These are phyloP conservation scores for Dasyprocta punctata DNA, from an alignment of 2,113 vertebrate species.

Conservation along the genomic window DNA sequence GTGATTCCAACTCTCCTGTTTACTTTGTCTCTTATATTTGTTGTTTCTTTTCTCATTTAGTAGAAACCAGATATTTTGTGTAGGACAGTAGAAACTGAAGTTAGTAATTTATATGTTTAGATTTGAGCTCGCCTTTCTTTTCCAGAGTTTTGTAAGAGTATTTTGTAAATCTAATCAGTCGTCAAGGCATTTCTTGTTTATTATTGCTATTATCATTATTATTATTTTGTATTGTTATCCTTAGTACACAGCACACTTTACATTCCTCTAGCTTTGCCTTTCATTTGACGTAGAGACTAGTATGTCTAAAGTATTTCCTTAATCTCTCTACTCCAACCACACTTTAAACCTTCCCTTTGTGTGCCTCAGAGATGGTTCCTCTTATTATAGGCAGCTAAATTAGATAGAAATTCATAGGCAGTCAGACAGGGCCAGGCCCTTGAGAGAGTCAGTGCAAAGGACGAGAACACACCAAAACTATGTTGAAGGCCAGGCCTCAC, in stretches of 20 bases:
- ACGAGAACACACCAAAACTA: not conserved
- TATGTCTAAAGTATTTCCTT: not conserved
- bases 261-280: not conserved
- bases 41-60: not conserved
- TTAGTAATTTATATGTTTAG: not conserved
- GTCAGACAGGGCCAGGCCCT: not conserved
- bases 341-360: not conserved
- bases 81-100: not conserved
- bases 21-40: not conserved
- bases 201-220: not conserved
- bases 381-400: not conserved
- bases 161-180: not conserved
- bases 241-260: not conserved
- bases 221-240: not conserved
- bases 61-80: not conserved
- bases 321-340: not conserved
- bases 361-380: not conserved
- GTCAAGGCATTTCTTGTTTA: not conserved
- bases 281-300: not conserved
- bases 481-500: not conserved
- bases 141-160: too few species aligned
- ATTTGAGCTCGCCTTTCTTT: not conserved
- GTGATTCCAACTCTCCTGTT: not conserved
- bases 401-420: not conserved
- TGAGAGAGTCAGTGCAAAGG: not conserved